Percentiles rank a stretch among this genome's conserved stretches.
Conservation (phyloP, 2,888 invertebrate genomes). For the Minunthozetes semirufus region DNA sequence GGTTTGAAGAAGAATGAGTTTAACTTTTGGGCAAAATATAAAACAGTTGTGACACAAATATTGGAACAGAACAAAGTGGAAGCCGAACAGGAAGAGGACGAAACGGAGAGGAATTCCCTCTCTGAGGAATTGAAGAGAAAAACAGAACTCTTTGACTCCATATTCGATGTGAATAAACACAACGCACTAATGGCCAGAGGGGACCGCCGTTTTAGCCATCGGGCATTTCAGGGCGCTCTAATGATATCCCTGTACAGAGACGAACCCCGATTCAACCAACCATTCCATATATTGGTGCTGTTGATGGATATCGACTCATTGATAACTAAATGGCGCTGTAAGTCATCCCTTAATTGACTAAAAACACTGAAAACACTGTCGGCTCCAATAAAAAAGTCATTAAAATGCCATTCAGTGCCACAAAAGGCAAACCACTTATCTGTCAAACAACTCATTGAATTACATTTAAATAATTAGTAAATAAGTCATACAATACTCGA, state of each 20-base stretch:
- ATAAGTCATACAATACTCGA: no score
- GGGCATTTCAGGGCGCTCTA: conserved; percentile 90
- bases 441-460: no score
- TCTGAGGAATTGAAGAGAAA: conserved; percentile 35
- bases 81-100: conserved; percentile 58
- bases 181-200: conserved; percentile 71
- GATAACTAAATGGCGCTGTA: conserved; percentile 98
- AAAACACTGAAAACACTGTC: background rate
- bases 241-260: conserved; percentile 96
- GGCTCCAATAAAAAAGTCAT: background rate
- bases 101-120: background rate
- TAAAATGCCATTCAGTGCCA: background rate
- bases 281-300: conserved; percentile 85
- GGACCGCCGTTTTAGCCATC: conserved; percentile 78
- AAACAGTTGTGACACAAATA: conserved; percentile 56
- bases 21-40: conserved; percentile 90
- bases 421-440: no score
- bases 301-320: conserved; percentile 97
- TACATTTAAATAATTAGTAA: no score
- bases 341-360: conserved; percentile 48
- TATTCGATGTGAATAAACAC: conserved; percentile 77
- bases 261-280: conserved; percentile 94
- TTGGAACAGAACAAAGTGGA: conserved; percentile 61
- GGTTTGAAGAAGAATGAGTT: conserved; percentile 74
- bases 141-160: conserved; percentile 73